These are phyloP conservation scores for Psittacula cyanocephala DNA, from an alignment of 2,113 vertebrate genomes.

Conservation along the genomic window DNA sequence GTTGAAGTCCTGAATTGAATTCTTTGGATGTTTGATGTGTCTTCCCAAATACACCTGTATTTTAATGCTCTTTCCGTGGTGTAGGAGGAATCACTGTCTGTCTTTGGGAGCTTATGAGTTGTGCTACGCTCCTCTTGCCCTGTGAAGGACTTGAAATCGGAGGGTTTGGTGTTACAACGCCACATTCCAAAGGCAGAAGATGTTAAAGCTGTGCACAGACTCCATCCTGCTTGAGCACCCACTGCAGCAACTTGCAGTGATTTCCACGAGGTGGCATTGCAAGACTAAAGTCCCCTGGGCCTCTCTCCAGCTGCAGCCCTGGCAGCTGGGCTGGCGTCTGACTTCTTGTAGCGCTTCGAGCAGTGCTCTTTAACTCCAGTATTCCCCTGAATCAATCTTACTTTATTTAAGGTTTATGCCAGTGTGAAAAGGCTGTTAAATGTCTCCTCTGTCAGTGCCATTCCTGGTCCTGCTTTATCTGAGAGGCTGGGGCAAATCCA, in stretches of 20 bases:
- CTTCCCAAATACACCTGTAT: accelerated
- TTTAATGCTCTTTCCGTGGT: not conserved
- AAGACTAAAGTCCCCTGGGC: not conserved
- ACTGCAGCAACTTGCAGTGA: not conserved
- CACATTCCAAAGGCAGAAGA: not conserved
- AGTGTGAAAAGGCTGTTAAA: not conserved
- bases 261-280: slow-evolving; percentile 71
- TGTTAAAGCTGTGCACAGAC: not conserved
- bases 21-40: not conserved
- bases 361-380: accelerated
- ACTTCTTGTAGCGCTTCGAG: not conserved
- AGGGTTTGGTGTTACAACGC: not conserved
- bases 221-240: not conserved
- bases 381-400: accelerated
- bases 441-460: accelerated
- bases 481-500: not conserved
- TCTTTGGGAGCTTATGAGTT: not conserved
- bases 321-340: accelerated
- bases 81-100: not conserved
- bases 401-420: not conserved
- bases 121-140: not conserved
- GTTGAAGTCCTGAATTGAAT: not conserved
- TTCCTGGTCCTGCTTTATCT: not conserved
- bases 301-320: not conserved
- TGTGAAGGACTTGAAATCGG: not conserved